These are phyloP conservation scores for Tetragonisca angustula DNA, from an alignment of 2,888 invertebrate species.

Conservation along the genomic window DNA sequence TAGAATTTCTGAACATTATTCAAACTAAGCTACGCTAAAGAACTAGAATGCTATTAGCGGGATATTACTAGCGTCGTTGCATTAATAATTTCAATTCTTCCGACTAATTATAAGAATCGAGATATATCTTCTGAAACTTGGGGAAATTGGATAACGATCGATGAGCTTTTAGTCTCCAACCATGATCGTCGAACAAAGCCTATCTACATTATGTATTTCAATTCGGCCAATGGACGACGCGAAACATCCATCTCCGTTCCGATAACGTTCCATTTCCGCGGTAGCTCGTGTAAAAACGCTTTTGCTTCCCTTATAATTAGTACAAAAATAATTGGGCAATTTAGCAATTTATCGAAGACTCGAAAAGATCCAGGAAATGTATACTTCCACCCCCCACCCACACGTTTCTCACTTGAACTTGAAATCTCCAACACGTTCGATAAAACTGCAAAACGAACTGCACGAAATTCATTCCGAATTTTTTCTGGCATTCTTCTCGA, in stretches of 20 bases:
- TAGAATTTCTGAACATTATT: slow-evolving; percentile 61
- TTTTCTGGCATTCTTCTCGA: slow-evolving; percentile 61
- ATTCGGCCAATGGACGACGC: slow-evolving; percentile 31
- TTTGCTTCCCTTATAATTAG: slow-evolving; percentile 72
- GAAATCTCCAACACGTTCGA: background rate
- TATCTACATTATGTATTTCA: background rate
- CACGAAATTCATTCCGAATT: background rate
- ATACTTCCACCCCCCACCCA: background rate
- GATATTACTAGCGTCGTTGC: slow-evolving; percentile 71
- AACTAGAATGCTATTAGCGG: slow-evolving; percentile 55
- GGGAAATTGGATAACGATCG: background rate
- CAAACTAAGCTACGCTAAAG: slow-evolving; percentile 62
- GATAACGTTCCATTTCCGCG: slow-evolving; percentile 18
- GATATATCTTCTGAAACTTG: background rate
- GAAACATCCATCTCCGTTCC: slow-evolving; percentile 18
- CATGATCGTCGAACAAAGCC: slow-evolving; percentile 3
- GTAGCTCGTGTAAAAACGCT: slow-evolving; percentile 48
- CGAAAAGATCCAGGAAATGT: slow-evolving; percentile 62
- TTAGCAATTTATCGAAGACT: slow-evolving; percentile 70
- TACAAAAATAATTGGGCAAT: slow-evolving; percentile 82
- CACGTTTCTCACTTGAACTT: background rate
- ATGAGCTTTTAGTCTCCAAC: slow-evolving; percentile 1
- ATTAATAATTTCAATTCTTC: slow-evolving; percentile 67
- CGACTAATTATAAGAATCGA: slow-evolving; percentile 10
- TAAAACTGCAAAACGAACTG: background rate